phyloP scores from a whole-genome alignment of 2,113 vertebrate genomes.

The Tachycineta bicolor region DNA sequence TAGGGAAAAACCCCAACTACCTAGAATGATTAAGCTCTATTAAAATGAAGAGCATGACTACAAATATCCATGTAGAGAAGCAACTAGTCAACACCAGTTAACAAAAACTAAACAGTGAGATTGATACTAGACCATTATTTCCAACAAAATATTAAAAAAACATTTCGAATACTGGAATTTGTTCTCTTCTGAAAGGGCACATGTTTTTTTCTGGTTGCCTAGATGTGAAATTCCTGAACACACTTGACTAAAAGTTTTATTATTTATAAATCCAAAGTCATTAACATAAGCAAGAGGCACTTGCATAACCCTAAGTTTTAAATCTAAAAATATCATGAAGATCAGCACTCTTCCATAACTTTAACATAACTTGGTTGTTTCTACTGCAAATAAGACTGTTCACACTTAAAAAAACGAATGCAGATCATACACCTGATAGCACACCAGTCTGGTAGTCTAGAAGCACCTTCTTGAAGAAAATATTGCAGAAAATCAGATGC shows the following conservation, averaged over 20 bases:
- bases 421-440: neutral
- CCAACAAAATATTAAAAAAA: neutral
- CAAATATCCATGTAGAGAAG: neutral
- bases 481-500: neutral
- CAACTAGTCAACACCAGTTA: neutral
- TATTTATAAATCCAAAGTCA: neutral
- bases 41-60: constrained; percentile 2
- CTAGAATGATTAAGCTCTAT: neutral
- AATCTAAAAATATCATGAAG: neutral
- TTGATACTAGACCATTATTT: neutral
- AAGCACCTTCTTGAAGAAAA: neutral
- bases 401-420: neutral
- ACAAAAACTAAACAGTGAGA: neutral
- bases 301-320: neutral
- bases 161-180: neutral
- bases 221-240: neutral
- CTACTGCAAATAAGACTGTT: neutral
- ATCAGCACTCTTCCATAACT: neutral
- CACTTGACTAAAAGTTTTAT: neutral
- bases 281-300: neutral
- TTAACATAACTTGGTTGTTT: neutral
- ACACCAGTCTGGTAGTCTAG: neutral
- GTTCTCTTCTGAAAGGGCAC: neutral
- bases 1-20: neutral
- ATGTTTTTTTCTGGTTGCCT: neutral